A percentile compares a stretch with the other conserved stretches of the same genome.
These are phyloP conservation scores for Dipodomys stephensi DNA, from an alignment of 2,113 vertebrate species.

Conservation along the genomic window DNA sequence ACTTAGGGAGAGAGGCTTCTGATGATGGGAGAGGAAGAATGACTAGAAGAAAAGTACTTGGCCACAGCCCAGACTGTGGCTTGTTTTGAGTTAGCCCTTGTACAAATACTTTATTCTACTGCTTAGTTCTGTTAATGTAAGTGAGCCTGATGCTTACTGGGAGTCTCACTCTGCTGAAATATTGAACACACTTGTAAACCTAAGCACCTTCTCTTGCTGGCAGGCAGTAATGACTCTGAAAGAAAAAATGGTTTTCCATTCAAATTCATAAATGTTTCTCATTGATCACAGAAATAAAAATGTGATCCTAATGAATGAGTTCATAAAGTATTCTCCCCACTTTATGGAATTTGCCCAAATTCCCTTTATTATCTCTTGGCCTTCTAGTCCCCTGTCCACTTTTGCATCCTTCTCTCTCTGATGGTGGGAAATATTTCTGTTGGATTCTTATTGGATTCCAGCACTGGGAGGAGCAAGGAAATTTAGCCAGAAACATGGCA, in stretches of 20 bases:
- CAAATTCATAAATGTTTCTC: constrained; percentile 18
- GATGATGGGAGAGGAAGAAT: background rate
- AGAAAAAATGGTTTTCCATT: constrained; percentile 35
- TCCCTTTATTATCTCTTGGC: background rate
- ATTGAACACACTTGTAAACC: constrained; percentile 18
- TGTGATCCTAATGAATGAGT: background rate
- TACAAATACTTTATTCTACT: background rate
- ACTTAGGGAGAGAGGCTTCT: background rate
- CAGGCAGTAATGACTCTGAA: constrained; percentile 16
- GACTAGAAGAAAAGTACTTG: background rate
- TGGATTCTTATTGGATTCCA: background rate
- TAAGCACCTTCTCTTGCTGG: background rate
- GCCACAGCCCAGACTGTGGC: background rate
- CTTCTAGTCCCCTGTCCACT: background rate
- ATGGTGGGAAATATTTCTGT: background rate
- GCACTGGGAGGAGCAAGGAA: background rate
- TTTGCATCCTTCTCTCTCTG: background rate
- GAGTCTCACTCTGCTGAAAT: constrained; percentile 44
- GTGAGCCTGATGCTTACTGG: background rate
- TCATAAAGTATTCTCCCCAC: background rate
- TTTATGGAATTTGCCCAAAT: background rate
- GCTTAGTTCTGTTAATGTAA: background rate
- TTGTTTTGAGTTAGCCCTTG: background rate
- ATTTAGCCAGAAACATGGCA: constrained; percentile 1
- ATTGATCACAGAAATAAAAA: constrained; percentile 25